Evolutionary conservation across 2,888 invertebrate genomes (phyloP).

Genomic region (Mellilla xanthometata): DNA sequence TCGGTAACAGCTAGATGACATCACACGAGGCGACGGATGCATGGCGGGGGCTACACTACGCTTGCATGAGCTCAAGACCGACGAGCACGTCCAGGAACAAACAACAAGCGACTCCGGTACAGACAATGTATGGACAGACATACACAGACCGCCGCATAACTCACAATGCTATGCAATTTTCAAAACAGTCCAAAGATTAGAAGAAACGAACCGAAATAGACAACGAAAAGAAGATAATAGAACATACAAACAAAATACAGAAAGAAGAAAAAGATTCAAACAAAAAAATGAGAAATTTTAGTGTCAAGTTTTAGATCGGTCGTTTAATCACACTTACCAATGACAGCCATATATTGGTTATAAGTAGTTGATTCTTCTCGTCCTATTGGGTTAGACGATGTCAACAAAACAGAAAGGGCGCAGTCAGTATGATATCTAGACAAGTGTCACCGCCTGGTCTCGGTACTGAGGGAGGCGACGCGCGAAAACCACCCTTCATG

Average conservation of each 20-base stretch:
- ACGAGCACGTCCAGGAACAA: constrained; percentile 51
- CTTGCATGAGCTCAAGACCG: constrained; percentile 47
- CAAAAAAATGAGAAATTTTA: constrained; percentile 72
- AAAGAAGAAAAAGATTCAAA: constrained; percentile 58
- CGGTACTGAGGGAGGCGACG: constrained; percentile 60
- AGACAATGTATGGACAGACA: constrained; percentile 42
- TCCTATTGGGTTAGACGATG: constrained; percentile 89
- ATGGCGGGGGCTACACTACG: constrained; percentile 66
- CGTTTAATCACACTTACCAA: constrained; percentile 91
- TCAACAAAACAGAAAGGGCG: constrained; percentile 87
- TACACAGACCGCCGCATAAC: constrained; percentile 71
- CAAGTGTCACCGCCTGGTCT: constrained; percentile 65
- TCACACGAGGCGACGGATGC: constrained; percentile 56
- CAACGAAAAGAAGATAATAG: constrained; percentile 47
- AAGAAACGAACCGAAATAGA: constrained; percentile 50
- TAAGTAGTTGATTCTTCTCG: constrained; percentile 97
- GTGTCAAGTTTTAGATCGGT: constrained; percentile 77
- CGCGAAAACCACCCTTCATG: constrained; percentile 54
- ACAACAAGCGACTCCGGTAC: constrained; percentile 58
- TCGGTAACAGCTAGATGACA: constrained; percentile 7
- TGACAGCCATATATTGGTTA: constrained; percentile 97
- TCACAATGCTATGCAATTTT: constrained; percentile 78
- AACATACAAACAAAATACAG: constrained; percentile 40
- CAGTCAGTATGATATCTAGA: constrained; percentile 79
- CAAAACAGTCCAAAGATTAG: constrained; percentile 66